A percentile compares a stretch with the other conserved stretches of the same genome.
Conservation (phyloP, 2,113 vertebrate species). For the Nothobranchius furzeri region DNA sequence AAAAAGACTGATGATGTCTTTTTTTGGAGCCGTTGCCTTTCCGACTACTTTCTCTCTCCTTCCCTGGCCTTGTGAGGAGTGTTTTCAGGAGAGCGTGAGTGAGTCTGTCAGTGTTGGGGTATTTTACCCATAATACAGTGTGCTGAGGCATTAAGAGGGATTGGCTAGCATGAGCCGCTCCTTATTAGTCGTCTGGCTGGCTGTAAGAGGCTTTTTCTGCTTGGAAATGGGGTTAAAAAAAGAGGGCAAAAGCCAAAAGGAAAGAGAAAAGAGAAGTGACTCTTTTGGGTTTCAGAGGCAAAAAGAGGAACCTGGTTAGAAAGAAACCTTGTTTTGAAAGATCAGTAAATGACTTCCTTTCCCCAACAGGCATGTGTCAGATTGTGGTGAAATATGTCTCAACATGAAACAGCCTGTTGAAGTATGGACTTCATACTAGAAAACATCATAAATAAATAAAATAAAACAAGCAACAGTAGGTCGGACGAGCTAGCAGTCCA, state of each 20-base stretch:
- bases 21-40: conserved; percentile 43
- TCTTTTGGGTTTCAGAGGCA: conserved; percentile 9
- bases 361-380: neutral
- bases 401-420: neutral
- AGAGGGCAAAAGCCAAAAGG: conserved; percentile 36
- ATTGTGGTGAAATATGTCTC: conserved; percentile 6
- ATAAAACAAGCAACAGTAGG: neutral
- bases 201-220: conserved; percentile 73
- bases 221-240: conserved; percentile 48
- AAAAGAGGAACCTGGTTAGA: conserved; percentile 25
- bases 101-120: conserved; percentile 28
- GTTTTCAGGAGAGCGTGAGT: conserved; percentile 27
- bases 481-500: too few species aligned
- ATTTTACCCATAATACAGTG: conserved; percentile 69
- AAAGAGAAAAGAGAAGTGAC: conserved; percentile 45
- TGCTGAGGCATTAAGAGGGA: conserved; percentile 71
- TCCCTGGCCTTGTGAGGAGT: conserved; percentile 68
- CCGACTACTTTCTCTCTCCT: conserved; percentile 29
- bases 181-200: conserved; percentile 75
- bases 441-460: neutral
- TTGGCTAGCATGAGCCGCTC: conserved; percentile 65
- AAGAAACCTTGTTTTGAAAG: conserved; percentile 31
- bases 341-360: conserved; percentile 44
- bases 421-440: neutral
- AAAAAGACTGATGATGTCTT: conserved; percentile 36